Evolutionary conservation across 2,113 vertebrate genomes (phyloP).

Genomic region (Esox niger): DNA sequence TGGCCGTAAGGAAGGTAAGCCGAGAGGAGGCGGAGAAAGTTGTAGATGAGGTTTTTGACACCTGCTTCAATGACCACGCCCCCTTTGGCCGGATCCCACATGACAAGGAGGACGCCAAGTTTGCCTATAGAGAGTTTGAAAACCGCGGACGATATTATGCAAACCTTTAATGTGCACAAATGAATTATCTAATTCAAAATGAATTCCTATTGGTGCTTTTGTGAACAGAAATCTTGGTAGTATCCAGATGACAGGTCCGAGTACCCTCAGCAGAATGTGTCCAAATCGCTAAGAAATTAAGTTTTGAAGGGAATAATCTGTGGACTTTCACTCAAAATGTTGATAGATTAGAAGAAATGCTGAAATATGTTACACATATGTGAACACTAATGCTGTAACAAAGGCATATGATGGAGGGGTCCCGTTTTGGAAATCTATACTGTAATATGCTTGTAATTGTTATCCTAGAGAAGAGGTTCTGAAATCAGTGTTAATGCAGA

Average conservation of each 20-base stretch:
- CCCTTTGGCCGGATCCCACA: slow-evolving; percentile 94
- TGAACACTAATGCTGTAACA: slow-evolving; percentile 23
- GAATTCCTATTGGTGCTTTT: slow-evolving; percentile 8
- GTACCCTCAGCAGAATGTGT: slow-evolving; percentile 9
- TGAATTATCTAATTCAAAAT: not conserved
- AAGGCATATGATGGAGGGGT: slow-evolving; percentile 1
- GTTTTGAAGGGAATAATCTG: slow-evolving; percentile 18
- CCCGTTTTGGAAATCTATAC: slow-evolving; percentile 8
- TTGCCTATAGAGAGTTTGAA: slow-evolving; percentile 83
- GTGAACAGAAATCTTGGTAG: not conserved
- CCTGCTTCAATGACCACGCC: slow-evolving; percentile 90
- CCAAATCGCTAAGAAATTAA: not conserved
- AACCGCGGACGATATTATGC: slow-evolving; percentile 85
- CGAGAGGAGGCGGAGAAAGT: slow-evolving; percentile 82
- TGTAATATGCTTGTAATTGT: slow-evolving; percentile 24
- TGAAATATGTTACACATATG: slow-evolving; percentile 10
- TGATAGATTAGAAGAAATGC: not conserved
- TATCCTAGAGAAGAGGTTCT: slow-evolving; percentile 35
- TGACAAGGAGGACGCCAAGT: slow-evolving; percentile 78
- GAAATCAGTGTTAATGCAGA: not conserved
- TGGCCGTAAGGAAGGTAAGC: slow-evolving; percentile 88
- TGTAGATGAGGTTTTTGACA: slow-evolving; percentile 89
- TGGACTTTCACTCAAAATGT: slow-evolving; percentile 20
- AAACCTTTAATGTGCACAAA: slow-evolving; percentile 76
- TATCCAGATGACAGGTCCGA: too few relatives aligned